Base-by-base conservation (phyloP, 2,888 invertebrate species). In the Xanthia icteritia region DNA sequence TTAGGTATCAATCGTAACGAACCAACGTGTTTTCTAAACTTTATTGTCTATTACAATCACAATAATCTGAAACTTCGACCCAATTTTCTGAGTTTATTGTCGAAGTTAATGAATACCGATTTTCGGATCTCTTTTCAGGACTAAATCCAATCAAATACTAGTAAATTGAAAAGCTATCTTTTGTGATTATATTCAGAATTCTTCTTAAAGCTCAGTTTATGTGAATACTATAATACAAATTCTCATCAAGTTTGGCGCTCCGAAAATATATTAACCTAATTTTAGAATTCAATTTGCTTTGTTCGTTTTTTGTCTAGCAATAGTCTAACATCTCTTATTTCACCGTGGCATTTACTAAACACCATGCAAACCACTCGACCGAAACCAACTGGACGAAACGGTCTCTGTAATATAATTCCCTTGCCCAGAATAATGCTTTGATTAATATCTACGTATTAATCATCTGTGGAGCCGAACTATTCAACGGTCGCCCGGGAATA, bases 361-460 rank as follows among this genome's bases (percentile, higher is more conserved):
- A 76, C 64, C 74, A 69, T 72, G 61, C 66, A 23, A 65, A 27
- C 60, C 73, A 78, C 66, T 72, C 76, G 79, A 58, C 79, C 73
- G 66, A 75, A 78, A 72, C 83, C 76, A 67, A 77, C 64, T 51
- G 75, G 73, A 79, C 83, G 83, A 86, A 83, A 83, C 54, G 76
- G 45, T 76, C 71, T 65, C 67, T 61, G 67, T 83, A 72, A 79
- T 73, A 79, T 83, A 83, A 84, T 86, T n/a, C 83, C 86, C 51
- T 56, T 58, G 20, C 48, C 65, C 91, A 89, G 91, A 91, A 94
- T 93, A 93, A 94, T 94, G 92, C 92, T 91, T 91, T 94, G 94
- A 94, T 94, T 94, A 94, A 94, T 95, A 94, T 90, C 92, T 90
- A 90, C 92, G 90, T 92, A 94, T 94, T 94, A 94, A 94, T 95